These are phyloP conservation scores for Nomada ferruginata DNA, from an alignment of 2,888 invertebrate genomes.

Conservation along the genomic window DNA sequence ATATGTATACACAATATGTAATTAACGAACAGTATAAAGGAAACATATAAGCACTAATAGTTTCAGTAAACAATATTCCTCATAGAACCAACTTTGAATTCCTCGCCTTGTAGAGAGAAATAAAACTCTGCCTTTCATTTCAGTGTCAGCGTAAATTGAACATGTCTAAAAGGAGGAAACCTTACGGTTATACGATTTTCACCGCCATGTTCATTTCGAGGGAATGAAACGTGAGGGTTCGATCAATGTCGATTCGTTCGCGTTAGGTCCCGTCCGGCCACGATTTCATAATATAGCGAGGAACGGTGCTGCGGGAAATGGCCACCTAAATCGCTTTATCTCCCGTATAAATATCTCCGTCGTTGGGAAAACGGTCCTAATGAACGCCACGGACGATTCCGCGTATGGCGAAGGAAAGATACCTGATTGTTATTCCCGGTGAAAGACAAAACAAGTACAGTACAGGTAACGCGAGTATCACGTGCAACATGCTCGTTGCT, in stretches of 20 bases:
- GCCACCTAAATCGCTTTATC: constrained; percentile 47
- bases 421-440: constrained; percentile 65
- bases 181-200: not conserved
- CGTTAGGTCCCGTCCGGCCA: not conserved
- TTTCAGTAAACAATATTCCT: too few species aligned
- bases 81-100: too few species aligned
- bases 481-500: constrained; percentile 65
- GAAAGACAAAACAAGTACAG: constrained; percentile 65
- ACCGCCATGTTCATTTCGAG: not conserved
- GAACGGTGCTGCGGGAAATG: constrained; percentile 13
- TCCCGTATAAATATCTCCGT: constrained; percentile 32
- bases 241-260: not conserved
- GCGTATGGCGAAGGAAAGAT: constrained; percentile 38
- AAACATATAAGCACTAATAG: too few species aligned
- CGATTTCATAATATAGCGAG: constrained; percentile 23
- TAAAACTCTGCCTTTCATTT: too few species aligned
- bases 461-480: constrained; percentile 68
- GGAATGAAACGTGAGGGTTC: not conserved
- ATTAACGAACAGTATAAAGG: too few species aligned
- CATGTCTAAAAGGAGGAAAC: too few species aligned
- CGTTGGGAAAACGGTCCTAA: constrained; percentile 45
- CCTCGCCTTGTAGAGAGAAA: too few species aligned
- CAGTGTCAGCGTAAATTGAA: too few species aligned
- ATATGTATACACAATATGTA: too few species aligned
- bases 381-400: constrained; percentile 51